Conservation (phyloP, 1,140 invertebrate genomes). For the Phortica variegata region DNA sequence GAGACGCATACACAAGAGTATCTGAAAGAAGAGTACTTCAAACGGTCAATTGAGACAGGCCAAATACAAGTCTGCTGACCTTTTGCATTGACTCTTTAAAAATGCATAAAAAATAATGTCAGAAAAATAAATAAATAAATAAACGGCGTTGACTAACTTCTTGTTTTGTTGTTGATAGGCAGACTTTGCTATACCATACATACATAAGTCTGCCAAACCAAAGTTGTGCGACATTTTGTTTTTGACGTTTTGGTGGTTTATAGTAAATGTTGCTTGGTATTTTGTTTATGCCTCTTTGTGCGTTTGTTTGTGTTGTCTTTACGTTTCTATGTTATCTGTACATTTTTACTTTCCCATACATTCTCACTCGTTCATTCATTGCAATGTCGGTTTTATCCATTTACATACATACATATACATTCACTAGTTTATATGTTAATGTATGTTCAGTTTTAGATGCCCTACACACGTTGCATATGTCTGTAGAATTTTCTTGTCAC, state of each 20-base stretch:
- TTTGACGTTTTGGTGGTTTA: conserved; percentile 19
- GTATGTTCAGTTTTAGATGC: no score
- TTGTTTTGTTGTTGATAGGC: conserved; percentile 24
- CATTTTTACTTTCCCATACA: no score
- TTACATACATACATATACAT: no score
- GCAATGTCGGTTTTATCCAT: conserved; percentile 12
- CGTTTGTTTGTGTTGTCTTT: conserved; percentile 15
- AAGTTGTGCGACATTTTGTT: not conserved
- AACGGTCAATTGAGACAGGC: no score
- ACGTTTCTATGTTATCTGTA: conserved; percentile 13
- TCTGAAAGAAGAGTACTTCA: no score
- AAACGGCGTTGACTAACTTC: conserved; percentile 29
- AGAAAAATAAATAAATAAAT: conserved; percentile 13
- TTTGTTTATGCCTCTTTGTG: conserved; percentile 7
- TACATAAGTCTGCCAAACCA: not conserved
- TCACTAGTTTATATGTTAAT: no score
- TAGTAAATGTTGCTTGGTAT: not conserved
- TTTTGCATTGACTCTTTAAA: conserved; percentile 49
- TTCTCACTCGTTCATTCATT: conserved; percentile 31
- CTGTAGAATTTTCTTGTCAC: no score
- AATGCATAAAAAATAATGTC: conserved; percentile 27
- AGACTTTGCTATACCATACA: no score
- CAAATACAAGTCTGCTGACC: conserved; percentile 51
- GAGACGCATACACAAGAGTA: no score
- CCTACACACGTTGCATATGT: no score